Evolutionary conservation across 2,797 vertebrate genomes (phyloP).

Genomic region (Petrocephalus sullivani): DNA sequence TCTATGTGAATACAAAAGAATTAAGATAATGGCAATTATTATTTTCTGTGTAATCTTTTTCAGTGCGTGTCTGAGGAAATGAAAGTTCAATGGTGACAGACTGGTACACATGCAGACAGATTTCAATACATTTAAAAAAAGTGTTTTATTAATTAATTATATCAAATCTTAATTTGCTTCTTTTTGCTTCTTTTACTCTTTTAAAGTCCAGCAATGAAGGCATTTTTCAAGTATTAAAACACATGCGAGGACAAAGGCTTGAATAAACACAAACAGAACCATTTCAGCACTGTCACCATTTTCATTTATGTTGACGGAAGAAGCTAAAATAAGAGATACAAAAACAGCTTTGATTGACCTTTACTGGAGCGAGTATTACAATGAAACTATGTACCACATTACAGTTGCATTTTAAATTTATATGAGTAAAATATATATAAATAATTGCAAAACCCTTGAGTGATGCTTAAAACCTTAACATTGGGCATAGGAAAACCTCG

Average conservation of each 20-base stretch:
- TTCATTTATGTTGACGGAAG: background rate
- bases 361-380: background rate
- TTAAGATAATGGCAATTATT: slow-evolving; percentile 52
- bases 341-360: background rate
- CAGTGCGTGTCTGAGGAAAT: background rate
- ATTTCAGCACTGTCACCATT: background rate
- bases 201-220: background rate
- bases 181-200: background rate
- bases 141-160: background rate
- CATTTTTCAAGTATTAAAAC: background rate
- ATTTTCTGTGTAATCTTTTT: slow-evolving; percentile 15
- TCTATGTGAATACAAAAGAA: slow-evolving; percentile 61
- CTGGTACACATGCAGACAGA: background rate
- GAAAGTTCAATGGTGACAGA: background rate
- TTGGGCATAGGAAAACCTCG: background rate
- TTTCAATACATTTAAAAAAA: background rate
- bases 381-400: background rate
- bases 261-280: background rate
- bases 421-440: background rate
- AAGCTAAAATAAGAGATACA: background rate
- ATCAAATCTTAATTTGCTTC: background rate
- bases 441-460: background rate
- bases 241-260: background rate
- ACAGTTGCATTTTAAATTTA: background rate
- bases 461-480: background rate